These are phyloP conservation scores for Cordilura impudica DNA, from an alignment of 2,888 invertebrate species.

Conservation along the genomic window DNA sequence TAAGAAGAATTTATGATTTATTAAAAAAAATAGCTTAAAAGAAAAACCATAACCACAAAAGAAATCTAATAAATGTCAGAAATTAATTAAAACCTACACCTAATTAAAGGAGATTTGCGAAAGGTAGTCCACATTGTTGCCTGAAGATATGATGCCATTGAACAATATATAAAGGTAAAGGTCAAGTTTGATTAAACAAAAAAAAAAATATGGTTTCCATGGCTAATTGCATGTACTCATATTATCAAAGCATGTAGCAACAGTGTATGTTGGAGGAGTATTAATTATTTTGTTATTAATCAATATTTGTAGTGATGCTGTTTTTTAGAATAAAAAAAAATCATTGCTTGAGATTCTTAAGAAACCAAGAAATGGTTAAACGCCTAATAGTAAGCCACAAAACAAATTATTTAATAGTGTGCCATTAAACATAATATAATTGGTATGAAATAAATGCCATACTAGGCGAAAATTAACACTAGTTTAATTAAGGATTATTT, in stretches of 20 bases:
- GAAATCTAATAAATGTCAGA: neutral
- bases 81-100: neutral
- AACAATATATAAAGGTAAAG: constrained; percentile 51
- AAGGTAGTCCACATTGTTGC: neutral
- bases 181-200: constrained; percentile 39
- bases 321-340: too few species aligned
- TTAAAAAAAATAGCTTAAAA: neutral
- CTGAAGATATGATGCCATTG: neutral
- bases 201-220: neutral
- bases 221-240: neutral
- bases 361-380: too few species aligned
- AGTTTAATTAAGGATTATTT: too few species aligned
- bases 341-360: too few species aligned
- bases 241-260: neutral
- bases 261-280: neutral
- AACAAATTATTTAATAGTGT: too few species aligned
- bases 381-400: too few species aligned
- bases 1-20: neutral
- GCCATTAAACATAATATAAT: too few species aligned
- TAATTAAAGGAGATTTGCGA: neutral
- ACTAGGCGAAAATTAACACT: too few species aligned
- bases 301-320: neutral
- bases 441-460: too few species aligned
- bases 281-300: neutral
- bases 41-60: neutral